phyloP scores from a whole-genome alignment of 2,113 vertebrate genomes.

The Siphamia tubifer region DNA sequence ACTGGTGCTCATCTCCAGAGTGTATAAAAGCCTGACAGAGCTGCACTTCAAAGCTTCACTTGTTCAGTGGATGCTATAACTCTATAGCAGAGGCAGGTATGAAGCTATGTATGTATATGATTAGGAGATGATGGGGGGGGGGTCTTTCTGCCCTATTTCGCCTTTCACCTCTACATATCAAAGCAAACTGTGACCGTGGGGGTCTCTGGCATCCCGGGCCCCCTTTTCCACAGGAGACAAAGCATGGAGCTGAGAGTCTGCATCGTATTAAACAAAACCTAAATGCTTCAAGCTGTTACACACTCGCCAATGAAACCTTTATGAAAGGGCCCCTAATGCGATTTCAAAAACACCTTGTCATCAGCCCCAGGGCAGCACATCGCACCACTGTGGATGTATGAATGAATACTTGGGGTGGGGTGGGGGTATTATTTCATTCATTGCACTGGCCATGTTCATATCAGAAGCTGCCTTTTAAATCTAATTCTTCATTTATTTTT shows the following conservation, averaged over 20 bases:
- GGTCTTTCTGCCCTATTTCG: slow-evolving; percentile 53
- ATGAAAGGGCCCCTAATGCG: slow-evolving; percentile 81
- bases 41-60: slow-evolving; percentile 61
- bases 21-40: slow-evolving; percentile 14
- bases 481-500: no score
- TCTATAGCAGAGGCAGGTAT: slow-evolving; percentile 42
- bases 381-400: slow-evolving; percentile 40
- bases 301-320: slow-evolving; percentile 81
- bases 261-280: slow-evolving; percentile 80
- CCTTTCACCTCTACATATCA: slow-evolving; percentile 71
- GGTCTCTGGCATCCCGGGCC: slow-evolving; percentile 68
- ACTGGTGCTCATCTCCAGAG: slow-evolving; percentile 19
- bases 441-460: background rate
- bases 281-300: slow-evolving; percentile 84
- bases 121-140: background rate
- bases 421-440: slow-evolving; percentile 43
- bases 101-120: slow-evolving; percentile 21
- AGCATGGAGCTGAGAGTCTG: slow-evolving; percentile 62
- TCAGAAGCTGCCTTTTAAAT: no score
- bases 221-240: slow-evolving; percentile 69
- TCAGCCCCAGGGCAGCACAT: slow-evolving; percentile 51
- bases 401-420: slow-evolving; percentile 49
- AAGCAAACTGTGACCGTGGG: slow-evolving; percentile 67
- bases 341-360: slow-evolving; percentile 83
- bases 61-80: slow-evolving; percentile 35